These are phyloP conservation scores for Scaptomyza flava DNA, from an alignment of 2,888 invertebrate genomes.

Conservation along the genomic window DNA sequence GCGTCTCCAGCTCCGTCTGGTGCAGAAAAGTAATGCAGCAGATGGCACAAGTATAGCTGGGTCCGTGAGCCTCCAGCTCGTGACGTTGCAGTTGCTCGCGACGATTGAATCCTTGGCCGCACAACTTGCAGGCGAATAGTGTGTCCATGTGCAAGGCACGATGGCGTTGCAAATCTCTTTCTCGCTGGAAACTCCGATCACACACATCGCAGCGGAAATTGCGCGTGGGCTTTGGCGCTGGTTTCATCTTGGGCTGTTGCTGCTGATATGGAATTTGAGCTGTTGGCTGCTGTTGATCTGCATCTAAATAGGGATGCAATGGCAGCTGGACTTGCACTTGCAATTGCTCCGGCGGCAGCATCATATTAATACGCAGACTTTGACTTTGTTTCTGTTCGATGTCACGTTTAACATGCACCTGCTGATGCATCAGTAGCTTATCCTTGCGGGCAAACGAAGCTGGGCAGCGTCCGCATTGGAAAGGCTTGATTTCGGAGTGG, in stretches of 20 bases:
- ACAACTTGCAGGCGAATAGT: slow-evolving; percentile 88
- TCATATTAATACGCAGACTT: slow-evolving; percentile 40
- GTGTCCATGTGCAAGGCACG: slow-evolving; percentile 88
- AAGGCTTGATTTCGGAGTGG: slow-evolving; percentile 88
- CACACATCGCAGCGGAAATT: slow-evolving; percentile 88
- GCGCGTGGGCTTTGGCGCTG: slow-evolving; percentile 73
- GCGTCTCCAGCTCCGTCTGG: slow-evolving; percentile 78
- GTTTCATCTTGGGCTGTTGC: slow-evolving; percentile 24
- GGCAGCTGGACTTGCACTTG: slow-evolving; percentile 42
- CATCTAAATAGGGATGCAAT: slow-evolving; percentile 69
- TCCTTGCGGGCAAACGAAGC: slow-evolving; percentile 89
- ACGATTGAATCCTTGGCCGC: slow-evolving; percentile 86
- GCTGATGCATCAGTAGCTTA: slow-evolving; percentile 88
- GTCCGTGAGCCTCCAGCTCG: slow-evolving; percentile 88
- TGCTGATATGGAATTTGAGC: slow-evolving; percentile 32
- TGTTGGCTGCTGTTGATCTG: slow-evolving; percentile 27
- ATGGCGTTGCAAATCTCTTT: slow-evolving; percentile 89
- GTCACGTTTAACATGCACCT: slow-evolving; percentile 85
- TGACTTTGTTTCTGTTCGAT: slow-evolving; percentile 64
- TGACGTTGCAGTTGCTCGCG: slow-evolving; percentile 88
- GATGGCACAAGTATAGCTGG: slow-evolving; percentile 87
- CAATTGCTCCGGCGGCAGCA: slow-evolving; percentile 5
- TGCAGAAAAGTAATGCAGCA: slow-evolving; percentile 84
- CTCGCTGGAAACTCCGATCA: slow-evolving; percentile 88
- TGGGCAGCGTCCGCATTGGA: slow-evolving; percentile 88